These are phyloP conservation scores for Athalia rosae DNA, from an alignment of 2,888 invertebrate genomes.

Conservation along the genomic window DNA sequence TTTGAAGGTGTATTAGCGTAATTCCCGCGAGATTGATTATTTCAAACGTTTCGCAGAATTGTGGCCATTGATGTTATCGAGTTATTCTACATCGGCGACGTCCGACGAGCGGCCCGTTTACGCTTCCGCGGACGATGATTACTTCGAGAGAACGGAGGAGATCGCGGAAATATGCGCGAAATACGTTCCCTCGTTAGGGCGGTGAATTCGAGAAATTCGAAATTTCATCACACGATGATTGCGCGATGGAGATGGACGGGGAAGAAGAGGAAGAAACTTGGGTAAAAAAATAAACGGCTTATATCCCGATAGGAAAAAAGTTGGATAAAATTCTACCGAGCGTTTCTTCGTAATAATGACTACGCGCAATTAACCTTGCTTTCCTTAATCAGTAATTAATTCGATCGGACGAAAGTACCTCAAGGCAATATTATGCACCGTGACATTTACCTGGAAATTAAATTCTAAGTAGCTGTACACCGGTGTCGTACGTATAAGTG, in stretches of 20 bases:
- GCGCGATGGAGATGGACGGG: too few species aligned
- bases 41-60: slow-evolving; percentile 18
- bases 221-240: too few species aligned
- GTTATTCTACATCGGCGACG: slow-evolving; percentile 34
- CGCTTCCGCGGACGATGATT: neutral
- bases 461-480: neutral
- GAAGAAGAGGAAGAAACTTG: too few species aligned
- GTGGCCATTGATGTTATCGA: slow-evolving; percentile 28
- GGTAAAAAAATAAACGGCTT: too few species aligned
- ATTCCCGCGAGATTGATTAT: slow-evolving; percentile 7
- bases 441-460: slow-evolving; percentile 68
- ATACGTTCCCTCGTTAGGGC: too few species aligned
- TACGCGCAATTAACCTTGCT: slow-evolving; percentile 68
- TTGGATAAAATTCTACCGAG: neutral
- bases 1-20: slow-evolving; percentile 20
- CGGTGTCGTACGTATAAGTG: neutral
- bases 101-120: slow-evolving; percentile 11
- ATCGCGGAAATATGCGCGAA: too few species aligned
- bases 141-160: too few species aligned
- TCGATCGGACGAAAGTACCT: slow-evolving; percentile 68
- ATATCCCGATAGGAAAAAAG: neutral
- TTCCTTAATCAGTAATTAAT: slow-evolving; percentile 72
- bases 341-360: neutral
- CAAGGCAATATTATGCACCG: slow-evolving; percentile 63
- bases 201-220: too few species aligned